Evolutionary conservation across 2,797 vertebrate genomes (phyloP), one percentile per base, ranked within the genome.

Genomic region (Notolabrus celidotus): DNA sequence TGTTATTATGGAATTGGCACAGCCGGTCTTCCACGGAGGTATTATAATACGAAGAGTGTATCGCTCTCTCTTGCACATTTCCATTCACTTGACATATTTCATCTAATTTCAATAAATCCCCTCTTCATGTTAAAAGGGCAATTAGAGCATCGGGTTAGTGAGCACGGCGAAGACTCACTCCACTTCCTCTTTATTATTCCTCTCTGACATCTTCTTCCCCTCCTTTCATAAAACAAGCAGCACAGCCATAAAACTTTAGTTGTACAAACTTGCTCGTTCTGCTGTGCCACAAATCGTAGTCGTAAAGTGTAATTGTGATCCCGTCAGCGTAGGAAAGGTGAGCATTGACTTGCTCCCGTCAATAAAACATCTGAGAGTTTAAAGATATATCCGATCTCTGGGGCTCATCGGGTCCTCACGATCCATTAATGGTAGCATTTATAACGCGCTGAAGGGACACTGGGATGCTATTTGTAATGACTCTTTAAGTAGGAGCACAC

Each of bases 1-100:
- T 84, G 86, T 85, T 83, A 93, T 92, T 89, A 91, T 76, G 78
- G 84, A 88, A 87, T 74, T 74, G 83, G 86, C 88, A 83, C 70
- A 69, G 70, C 79, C 67, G 38, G 64, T 88, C 78, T 70, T 79
- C 81, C 67, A 56, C 62, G 15, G 43, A 71, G 84, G 72, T 79
- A 82, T 66, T 82, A 67, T 36, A 85, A 88, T 79, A 84, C 59
- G 53, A 67, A 79, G 85, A 83, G 61, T 79, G n/a, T 66, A 58
- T 73, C 71, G 74, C 74, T 80, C 75, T 75, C 42, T 59, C 49
- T 62, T 45, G 74, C 77, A 76, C 59, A 80, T 75, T 86, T 79
- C 59, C 61, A 67, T 69, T 84, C 82, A 84, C 70, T 88, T 83
- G 81, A 83, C 81, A 88, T 67, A 75, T 83, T 89, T 86, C 64